A percentile compares a stretch with the other conserved stretches of the same genome.
Conservation (phyloP, 2,113 vertebrate species). For the Vulpes vulpes region DNA sequence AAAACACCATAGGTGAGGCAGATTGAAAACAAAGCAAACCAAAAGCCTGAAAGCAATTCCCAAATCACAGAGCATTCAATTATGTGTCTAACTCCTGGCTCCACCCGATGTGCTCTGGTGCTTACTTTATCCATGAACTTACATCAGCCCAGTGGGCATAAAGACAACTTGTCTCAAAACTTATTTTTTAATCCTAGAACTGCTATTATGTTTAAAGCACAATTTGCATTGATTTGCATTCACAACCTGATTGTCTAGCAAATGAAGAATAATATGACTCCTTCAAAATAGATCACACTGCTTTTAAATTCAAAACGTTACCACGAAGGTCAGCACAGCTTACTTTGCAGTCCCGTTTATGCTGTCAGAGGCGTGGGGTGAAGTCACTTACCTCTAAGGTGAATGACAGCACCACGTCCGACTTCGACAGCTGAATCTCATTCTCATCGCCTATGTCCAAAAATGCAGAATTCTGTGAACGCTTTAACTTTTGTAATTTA, state of each 20-base stretch:
- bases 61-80: background rate
- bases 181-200: background rate
- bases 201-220: background rate
- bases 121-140: background rate
- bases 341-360: background rate
- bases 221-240: constrained; percentile 45
- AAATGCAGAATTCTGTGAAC: constrained; percentile 96
- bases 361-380: background rate
- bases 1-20: background rate
- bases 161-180: background rate
- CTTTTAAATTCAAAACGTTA: constrained; percentile 42
- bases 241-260: background rate
- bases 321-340: background rate
- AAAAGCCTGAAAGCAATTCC: background rate
- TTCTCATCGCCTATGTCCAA: constrained; percentile 97
- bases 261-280: constrained; percentile 43
- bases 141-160: background rate
- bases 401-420: constrained; percentile 96
- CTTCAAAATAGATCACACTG: background rate
- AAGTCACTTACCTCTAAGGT: constrained; percentile 93
- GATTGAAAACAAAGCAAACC: background rate
- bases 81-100: background rate
- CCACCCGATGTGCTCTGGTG: background rate
- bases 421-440: constrained; percentile 95
- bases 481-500: constrained; percentile 96